Evolutionary conservation across 2,888 invertebrate species (phyloP).

Genomic region (Eremobia ochroleuca): DNA sequence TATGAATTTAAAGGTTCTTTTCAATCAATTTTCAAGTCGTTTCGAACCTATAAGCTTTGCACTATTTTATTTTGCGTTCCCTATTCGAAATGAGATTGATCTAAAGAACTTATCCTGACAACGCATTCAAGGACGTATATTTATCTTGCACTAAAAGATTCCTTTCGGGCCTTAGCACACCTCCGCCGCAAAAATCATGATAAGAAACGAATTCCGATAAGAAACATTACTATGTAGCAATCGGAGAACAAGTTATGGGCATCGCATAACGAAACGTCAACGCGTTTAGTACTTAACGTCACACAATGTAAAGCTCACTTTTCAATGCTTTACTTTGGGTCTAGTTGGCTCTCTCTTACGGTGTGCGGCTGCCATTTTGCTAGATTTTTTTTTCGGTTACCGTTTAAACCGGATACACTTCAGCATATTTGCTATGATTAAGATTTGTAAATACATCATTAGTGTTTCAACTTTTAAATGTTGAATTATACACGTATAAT

Average conservation of each 20-base stretch:
- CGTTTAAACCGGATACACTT: neutral
- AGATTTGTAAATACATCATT: slow-evolving; percentile 34
- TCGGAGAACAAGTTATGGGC: neutral
- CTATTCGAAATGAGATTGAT: slow-evolving; percentile 41
- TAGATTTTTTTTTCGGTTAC: neutral
- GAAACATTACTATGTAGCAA: too few relatives aligned
- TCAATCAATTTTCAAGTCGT: neutral
- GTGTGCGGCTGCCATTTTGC: neutral
- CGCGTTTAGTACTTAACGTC: neutral
- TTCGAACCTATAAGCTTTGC: neutral
- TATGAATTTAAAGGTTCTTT: neutral
- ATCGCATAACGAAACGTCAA: neutral
- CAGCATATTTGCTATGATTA: neutral
- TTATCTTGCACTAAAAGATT: neutral
- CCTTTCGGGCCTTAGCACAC: too few relatives aligned
- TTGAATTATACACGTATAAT: slow-evolving; percentile 9
- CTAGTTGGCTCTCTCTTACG: neutral
- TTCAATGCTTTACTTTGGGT: slow-evolving; percentile 7
- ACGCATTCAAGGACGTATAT: neutral
- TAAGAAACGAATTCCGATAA: too few relatives aligned
- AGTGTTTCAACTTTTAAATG: slow-evolving; percentile 32
- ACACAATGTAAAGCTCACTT: slow-evolving; percentile 6
- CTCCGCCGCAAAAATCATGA: too few relatives aligned
- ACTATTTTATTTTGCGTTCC: slow-evolving; percentile 7
- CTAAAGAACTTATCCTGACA: slow-evolving; percentile 19